Conservation (phyloP, 2,888 invertebrate species). For the Gerosis bhagava region DNA sequence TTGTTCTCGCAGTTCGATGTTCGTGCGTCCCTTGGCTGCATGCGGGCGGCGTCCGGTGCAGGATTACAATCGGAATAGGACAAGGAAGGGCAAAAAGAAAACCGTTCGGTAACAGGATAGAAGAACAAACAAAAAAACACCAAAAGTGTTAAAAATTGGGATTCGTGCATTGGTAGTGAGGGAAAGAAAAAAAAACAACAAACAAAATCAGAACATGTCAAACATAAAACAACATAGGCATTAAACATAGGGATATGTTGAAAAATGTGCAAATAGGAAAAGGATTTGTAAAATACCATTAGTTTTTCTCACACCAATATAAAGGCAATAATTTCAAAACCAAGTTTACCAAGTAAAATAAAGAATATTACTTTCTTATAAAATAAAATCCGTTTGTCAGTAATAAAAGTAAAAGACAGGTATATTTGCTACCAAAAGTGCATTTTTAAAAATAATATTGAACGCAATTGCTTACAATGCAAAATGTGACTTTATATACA, state of each 20-base stretch:
- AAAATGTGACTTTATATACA: constrained; percentile 6
- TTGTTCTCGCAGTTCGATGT: constrained; percentile 99
- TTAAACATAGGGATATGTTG: constrained; percentile 50
- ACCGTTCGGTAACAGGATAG: constrained; percentile 68
- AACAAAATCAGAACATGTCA: constrained; percentile 79
- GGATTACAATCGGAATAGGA: constrained; percentile 59
- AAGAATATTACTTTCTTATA: too few species aligned
- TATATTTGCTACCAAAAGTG: too few species aligned
- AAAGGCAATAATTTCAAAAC: constrained; percentile 56
- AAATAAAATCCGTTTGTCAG: too few species aligned
- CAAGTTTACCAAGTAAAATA: too few species aligned
- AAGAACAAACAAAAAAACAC: constrained; percentile 69
- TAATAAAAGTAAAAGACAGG: too few species aligned
- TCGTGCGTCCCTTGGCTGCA: constrained; percentile 99
- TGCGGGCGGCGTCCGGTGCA: constrained; percentile 81
- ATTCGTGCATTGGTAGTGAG: constrained; percentile 76
- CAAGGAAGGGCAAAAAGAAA: constrained; percentile 57
- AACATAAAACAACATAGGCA: constrained; percentile 72
- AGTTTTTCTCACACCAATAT: constrained; percentile 74
- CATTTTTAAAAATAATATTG: too few species aligned
- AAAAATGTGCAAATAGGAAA: constrained; percentile 75
- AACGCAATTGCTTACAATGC: neutral
- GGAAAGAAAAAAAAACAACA: constrained; percentile 78
- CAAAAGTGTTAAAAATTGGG: constrained; percentile 66
- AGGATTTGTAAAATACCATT: constrained; percentile 73